These are phyloP conservation scores for Alosa alosa DNA, from an alignment of 2,113 vertebrate species.

Conservation along the genomic window DNA sequence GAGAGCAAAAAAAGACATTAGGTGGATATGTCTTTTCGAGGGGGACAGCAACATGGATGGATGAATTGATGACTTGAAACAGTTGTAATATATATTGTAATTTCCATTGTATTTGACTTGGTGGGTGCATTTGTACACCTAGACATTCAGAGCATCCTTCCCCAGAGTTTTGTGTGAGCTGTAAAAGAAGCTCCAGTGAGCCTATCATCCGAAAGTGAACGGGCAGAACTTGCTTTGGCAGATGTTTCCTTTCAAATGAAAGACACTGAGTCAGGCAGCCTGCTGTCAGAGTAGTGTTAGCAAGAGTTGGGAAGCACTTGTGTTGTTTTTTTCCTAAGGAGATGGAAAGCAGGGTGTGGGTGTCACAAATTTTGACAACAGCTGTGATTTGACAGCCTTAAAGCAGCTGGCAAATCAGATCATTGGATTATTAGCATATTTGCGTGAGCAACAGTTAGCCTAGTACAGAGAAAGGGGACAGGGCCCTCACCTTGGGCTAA, in stretches of 20 bases:
- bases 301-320: not conserved
- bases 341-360: not conserved
- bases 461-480: not conserved
- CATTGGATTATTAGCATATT: not conserved
- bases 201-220: not conserved
- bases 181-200: not conserved
- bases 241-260: slow-evolving; percentile 2
- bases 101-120: not conserved
- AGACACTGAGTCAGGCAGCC: slow-evolving; percentile 1
- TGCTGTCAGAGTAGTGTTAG: not conserved
- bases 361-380: not conserved
- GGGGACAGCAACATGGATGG: not conserved
- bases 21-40: slow-evolving; percentile 5
- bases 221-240: slow-evolving; percentile 12
- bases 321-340: not conserved
- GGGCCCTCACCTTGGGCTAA: not conserved
- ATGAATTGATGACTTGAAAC: not conserved
- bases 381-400: slow-evolving; percentile 2
- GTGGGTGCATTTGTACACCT: not conserved
- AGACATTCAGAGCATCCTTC: not conserved
- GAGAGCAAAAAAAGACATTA: slow-evolving; percentile 19
- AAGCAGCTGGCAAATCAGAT: not conserved
- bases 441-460: not conserved
- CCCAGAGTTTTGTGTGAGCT: not conserved
- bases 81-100: not conserved